Percentiles rank a stretch among this genome's conserved stretches.
phyloP scores from a whole-genome alignment of 2,113 vertebrate species.

The Riparia riparia region DNA sequence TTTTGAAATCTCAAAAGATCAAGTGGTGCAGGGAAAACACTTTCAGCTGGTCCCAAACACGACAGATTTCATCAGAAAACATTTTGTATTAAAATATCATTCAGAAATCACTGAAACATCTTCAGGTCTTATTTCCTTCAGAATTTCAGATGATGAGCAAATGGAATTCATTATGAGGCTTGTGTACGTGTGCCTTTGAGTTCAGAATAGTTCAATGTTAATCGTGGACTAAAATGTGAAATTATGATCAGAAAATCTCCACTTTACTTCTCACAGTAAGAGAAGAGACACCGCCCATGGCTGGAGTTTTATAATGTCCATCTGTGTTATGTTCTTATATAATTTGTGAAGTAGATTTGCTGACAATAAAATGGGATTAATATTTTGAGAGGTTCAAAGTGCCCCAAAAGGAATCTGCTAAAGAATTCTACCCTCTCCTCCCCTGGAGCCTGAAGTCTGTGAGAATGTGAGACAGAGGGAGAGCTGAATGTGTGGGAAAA shows the following conservation, averaged over 20 bases:
- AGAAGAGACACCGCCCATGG: background rate
- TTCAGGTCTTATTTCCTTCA: background rate
- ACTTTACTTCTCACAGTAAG: background rate
- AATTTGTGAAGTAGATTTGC: background rate
- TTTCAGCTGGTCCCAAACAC: background rate
- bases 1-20: background rate
- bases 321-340: background rate
- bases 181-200: background rate
- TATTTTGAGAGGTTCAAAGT: background rate
- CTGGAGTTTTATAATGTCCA: background rate
- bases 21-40: background rate
- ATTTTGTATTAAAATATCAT: background rate
- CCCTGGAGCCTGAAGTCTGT: background rate
- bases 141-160: background rate
- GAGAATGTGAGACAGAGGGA: background rate
- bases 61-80: background rate
- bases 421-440: background rate
- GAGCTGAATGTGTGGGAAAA: background rate
- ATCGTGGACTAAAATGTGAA: background rate
- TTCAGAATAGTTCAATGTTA: background rate
- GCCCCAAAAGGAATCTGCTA: background rate
- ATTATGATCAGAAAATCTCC: background rate
- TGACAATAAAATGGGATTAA: background rate
- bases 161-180: background rate
- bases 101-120: background rate